These are phyloP conservation scores for Leontocebus nigricollis DNA, from an alignment of 2,797 vertebrate genomes.

Conservation along the genomic window DNA sequence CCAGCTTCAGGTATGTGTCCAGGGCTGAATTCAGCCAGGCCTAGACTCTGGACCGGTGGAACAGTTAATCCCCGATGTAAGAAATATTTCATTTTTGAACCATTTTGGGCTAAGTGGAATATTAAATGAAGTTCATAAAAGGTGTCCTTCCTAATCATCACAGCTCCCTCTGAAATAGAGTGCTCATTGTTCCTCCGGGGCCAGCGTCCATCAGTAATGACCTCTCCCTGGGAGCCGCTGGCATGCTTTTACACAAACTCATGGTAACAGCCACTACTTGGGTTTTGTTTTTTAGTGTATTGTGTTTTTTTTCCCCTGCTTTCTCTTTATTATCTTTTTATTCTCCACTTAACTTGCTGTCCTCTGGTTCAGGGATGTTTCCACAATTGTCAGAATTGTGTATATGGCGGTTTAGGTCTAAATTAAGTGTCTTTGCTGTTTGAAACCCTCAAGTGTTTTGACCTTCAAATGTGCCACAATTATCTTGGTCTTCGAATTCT, in stretches of 20 bases:
- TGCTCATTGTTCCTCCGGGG: neutral
- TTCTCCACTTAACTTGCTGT: slow-evolving; percentile 53
- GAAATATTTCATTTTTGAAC: neutral
- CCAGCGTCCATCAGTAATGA: neutral
- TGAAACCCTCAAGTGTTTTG: slow-evolving; percentile 77
- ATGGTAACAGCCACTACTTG: neutral
- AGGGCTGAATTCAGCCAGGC: neutral
- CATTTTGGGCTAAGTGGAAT: neutral
- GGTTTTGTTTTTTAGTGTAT: neutral
- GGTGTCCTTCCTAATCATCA: neutral
- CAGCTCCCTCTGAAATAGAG: neutral
- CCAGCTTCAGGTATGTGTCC: neutral
- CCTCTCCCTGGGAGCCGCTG: neutral
- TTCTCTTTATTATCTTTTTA: neutral
- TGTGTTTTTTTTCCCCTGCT: neutral
- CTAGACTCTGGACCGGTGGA: neutral
- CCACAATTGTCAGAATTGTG: slow-evolving; percentile 30
- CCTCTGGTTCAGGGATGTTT: slow-evolving; percentile 2
- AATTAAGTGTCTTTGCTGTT: slow-evolving; percentile 73
- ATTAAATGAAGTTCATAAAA: neutral
- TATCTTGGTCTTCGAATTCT: slow-evolving; percentile 81
- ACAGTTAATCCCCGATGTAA: neutral
- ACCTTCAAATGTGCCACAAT: slow-evolving; percentile 85
- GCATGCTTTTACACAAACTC: neutral
- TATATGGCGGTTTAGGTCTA: slow-evolving; percentile 39